A percentile compares a stretch with the other conserved stretches of the same genome.
Conservation (phyloP, 1,140 invertebrate genomes). For the Meloidogyne hapla region DNA sequence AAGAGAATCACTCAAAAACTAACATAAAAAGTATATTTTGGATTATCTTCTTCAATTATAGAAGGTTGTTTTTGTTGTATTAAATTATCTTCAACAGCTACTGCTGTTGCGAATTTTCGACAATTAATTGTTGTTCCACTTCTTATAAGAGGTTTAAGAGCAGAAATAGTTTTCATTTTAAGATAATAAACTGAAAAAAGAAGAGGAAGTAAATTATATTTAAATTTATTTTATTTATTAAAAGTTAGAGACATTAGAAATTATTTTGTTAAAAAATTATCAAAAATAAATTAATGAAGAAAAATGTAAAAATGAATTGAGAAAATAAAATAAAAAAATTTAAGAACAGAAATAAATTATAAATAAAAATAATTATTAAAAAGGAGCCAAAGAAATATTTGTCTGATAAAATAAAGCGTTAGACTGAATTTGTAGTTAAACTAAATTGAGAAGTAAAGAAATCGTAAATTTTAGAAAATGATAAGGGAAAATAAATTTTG, state of each 20-base stretch:
- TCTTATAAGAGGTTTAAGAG: not conserved
- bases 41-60: not conserved
- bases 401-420: too few species aligned
- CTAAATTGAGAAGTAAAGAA: too few species aligned
- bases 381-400: too few species aligned
- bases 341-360: too few species aligned
- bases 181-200: not conserved
- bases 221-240: too few species aligned
- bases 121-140: not conserved
- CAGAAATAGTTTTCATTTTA: not conserved
- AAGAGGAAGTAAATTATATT: not conserved
- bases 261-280: not conserved
- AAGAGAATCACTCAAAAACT: not conserved
- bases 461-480: not conserved
- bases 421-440: too few species aligned
- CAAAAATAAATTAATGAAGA: not conserved
- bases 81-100: constrained; percentile 6
- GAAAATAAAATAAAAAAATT: not conserved
- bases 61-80: not conserved
- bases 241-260: not conserved
- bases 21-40: not conserved
- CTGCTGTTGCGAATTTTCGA: not conserved
- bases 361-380: not conserved
- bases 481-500: not conserved
- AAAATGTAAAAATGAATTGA: not conserved